Conservation (phyloP, 2,797 vertebrate genomes). For the Micrastur ruficollis region DNA sequence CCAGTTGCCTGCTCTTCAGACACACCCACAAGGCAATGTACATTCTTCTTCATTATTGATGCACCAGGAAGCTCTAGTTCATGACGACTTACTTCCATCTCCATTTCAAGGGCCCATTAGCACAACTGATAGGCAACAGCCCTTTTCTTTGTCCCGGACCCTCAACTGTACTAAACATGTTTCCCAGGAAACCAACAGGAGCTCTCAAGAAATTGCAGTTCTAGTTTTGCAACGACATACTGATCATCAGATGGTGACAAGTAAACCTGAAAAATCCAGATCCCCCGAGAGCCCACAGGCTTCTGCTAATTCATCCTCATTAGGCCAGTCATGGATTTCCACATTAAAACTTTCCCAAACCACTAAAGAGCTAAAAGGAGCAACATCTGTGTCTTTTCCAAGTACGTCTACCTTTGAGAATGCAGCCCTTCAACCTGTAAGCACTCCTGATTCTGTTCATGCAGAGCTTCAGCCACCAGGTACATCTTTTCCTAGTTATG, state of each 20-base stretch:
- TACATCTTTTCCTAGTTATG: not conserved
- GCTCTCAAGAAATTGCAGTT: not conserved
- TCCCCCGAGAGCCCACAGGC: not conserved
- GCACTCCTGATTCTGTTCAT: not conserved
- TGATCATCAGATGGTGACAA: not conserved
- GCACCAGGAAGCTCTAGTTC: not conserved
- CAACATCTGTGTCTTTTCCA: not conserved
- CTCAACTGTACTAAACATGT: not conserved
- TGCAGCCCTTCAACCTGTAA: not conserved
- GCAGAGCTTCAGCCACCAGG: not conserved
- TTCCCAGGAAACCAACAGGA: not conserved
- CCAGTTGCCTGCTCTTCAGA: not conserved
- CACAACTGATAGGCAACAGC: not conserved
- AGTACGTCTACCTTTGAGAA: not conserved
- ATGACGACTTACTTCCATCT: not conserved
- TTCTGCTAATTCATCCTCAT: not conserved
- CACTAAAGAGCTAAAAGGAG: not conserved
- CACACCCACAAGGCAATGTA: accelerated
- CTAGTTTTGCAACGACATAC: not conserved
- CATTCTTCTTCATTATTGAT: not conserved
- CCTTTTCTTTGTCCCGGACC: not conserved
- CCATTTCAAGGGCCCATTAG: not conserved
- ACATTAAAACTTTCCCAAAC: not conserved
- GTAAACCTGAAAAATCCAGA: not conserved
- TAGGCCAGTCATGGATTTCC: not conserved